Conservation (phyloP, 2,888 invertebrate species). For the Eupithecia subumbrata region DNA sequence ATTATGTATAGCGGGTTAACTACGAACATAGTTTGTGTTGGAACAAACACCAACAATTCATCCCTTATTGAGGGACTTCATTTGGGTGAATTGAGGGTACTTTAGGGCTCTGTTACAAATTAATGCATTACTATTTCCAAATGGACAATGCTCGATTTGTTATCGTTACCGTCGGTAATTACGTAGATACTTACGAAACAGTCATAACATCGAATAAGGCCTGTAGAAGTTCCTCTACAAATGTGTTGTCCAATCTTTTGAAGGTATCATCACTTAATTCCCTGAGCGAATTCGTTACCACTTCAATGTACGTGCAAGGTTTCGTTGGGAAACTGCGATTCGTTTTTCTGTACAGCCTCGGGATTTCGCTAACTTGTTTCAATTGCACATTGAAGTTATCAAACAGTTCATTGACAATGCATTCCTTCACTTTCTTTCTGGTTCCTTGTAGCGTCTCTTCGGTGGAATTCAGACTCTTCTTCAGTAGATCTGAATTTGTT, state of each 20-base stretch:
- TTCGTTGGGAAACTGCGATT: conserved; percentile 93
- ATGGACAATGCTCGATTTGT: not conserved
- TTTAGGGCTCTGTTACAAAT: not conserved
- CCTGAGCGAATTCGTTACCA: conserved; percentile 84
- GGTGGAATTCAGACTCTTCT: conserved; percentile 62
- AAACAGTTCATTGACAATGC: conserved; percentile 73
- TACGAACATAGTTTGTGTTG: no score
- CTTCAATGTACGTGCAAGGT: conserved; percentile 91
- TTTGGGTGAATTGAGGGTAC: no score
- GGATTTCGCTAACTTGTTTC: conserved; percentile 95
- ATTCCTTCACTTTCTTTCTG: conserved; percentile 65
- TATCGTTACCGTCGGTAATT: not conserved
- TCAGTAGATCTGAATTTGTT: conserved; percentile 59
- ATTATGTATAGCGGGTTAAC: no score
- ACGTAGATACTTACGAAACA: conserved; percentile 77
- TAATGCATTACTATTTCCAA: not conserved
- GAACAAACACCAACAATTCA: no score
- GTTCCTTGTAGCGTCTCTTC: conserved; percentile 58
- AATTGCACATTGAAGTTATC: conserved; percentile 84
- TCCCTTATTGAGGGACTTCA: no score
- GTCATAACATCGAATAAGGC: conserved; percentile 80
- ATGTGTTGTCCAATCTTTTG: conserved; percentile 63
- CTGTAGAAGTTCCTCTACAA: conserved; percentile 66
- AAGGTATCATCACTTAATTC: conserved; percentile 83
- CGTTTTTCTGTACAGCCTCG: conserved; percentile 95